Percentiles rank a stretch among this genome's conserved stretches.
Evolutionary conservation across 2,113 vertebrate species (phyloP).

Genomic region (Forbesichthys papilliferus): DNA sequence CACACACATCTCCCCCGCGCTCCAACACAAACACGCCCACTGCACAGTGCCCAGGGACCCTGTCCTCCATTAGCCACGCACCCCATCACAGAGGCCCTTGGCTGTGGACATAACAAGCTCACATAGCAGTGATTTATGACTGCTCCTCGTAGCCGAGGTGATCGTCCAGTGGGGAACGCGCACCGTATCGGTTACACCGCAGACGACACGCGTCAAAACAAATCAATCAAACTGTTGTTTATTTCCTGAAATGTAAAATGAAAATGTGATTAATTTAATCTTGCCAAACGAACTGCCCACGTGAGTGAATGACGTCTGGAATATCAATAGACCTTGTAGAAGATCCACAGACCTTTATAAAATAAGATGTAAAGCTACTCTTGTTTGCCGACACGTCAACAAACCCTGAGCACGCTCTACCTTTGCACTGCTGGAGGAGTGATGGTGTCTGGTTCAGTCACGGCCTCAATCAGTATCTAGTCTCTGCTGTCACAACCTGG

Average conservation of each 20-base stretch:
- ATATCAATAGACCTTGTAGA: no score
- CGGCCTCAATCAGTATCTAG: conserved; percentile 30
- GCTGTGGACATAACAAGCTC: conserved; percentile 48
- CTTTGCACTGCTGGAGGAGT: not conserved
- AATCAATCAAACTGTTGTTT: no score
- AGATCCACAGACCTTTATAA: no score
- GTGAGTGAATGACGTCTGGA: no score
- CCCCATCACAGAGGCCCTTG: conserved; percentile 48
- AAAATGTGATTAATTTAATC: no score
- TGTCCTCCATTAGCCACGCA: conserved; percentile 53
- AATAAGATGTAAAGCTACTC: not conserved
- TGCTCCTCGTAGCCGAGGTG: conserved; percentile 33
- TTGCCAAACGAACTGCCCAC: no score
- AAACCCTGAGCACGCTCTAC: not conserved
- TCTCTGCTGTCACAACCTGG: conserved; percentile 31
- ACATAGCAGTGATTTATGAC: conserved; percentile 51
- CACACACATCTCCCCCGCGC: conserved; percentile 30
- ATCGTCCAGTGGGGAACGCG: conserved; percentile 28
- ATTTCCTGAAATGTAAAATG: no score
- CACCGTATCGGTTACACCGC: not conserved
- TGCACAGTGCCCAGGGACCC: conserved; percentile 29
- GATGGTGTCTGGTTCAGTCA: conserved; percentile 27
- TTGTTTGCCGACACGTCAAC: not conserved
- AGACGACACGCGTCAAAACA: not conserved
- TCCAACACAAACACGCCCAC: conserved; percentile 42